Evolutionary conservation across 2,797 vertebrate species (phyloP), one percentile per base, ranked within the genome.

Genomic region (Salarias fasciatus): DNA sequence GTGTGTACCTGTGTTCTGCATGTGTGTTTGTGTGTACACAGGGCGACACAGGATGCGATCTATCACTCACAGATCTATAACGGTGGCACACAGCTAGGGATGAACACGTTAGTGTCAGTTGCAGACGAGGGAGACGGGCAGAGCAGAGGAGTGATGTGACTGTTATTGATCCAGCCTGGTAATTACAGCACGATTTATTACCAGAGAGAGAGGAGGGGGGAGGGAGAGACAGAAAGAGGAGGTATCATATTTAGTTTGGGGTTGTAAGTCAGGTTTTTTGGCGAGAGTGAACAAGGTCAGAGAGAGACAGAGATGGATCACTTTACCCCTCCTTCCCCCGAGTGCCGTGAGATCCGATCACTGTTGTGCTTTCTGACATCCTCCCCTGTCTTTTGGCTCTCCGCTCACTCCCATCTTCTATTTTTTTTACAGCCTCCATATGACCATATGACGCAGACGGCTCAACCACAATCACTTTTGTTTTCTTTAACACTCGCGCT

Each of bases 231-330:
- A 69, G 69, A 69, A 52, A 51, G 80, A 58, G 77, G 76, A 82
- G 82, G 86, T 89, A 92, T 93, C 90, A 88, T 88, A 89, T 93
- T 93, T 89, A 91, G 91, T 93, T 92, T 93, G 88, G 89, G 88
- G 89, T 91, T 89, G 90, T 93, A 92, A 92, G 90, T 92, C 89
- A 87, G 84, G 86, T 91, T 92, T 91, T 91, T 88, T 80, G 82
- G 83, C 73, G 73, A 85, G 85, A 85, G 71, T 57, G 89, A 88
- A 92, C 93, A 93, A 94, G 92, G 92, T 93, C 91, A 93, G 79
- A 65, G 73, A 57, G 81, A 86, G 83, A 85, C 77, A 72, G 73
- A 72, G 80, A 86, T 59, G 45, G 86, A 91, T 90, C 87, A 84
- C 68, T 80, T 89, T 86, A 85, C 88, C 88, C 76, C 71, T 81